A percentile compares a stretch with the other conserved stretches of the same genome.
phyloP scores from a whole-genome alignment of 2,797 vertebrate genomes.

The Ispidina picta region DNA sequence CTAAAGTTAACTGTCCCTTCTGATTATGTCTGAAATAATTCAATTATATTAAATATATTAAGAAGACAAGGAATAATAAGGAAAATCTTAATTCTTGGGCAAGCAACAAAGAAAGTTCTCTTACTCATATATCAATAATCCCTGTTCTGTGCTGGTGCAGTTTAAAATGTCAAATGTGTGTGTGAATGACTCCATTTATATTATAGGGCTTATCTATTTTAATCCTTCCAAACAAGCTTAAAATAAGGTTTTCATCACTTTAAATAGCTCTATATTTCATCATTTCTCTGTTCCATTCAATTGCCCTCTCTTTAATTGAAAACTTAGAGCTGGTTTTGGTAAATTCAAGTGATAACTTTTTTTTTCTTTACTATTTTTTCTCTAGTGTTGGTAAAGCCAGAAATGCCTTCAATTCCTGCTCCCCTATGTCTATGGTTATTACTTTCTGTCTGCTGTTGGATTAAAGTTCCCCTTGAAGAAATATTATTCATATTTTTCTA shows the following conservation, averaged over 20 bases:
- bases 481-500: neutral
- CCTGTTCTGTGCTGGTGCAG: neutral
- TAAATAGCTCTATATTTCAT: neutral
- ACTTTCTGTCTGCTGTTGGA: neutral
- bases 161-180: constrained; percentile 49
- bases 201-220: constrained; percentile 7
- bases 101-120: constrained; percentile 19
- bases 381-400: neutral
- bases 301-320: neutral
- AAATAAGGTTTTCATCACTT: constrained; percentile 15
- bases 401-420: neutral
- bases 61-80: neutral
- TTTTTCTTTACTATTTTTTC: neutral
- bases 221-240: constrained; percentile 21
- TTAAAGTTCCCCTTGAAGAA: neutral
- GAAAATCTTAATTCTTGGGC: neutral
- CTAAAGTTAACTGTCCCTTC: neutral
- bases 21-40: neutral
- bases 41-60: neutral
- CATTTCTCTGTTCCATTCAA: neutral
- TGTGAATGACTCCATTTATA: constrained; percentile 40
- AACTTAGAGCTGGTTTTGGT: neutral
- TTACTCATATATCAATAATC: constrained; percentile 2
- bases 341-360: neutral
- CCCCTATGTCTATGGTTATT: neutral